Evolutionary conservation across 1,140 invertebrate species (phyloP), one percentile per base, ranked within the genome.

Genomic region (Sogatella furcifera): DNA sequence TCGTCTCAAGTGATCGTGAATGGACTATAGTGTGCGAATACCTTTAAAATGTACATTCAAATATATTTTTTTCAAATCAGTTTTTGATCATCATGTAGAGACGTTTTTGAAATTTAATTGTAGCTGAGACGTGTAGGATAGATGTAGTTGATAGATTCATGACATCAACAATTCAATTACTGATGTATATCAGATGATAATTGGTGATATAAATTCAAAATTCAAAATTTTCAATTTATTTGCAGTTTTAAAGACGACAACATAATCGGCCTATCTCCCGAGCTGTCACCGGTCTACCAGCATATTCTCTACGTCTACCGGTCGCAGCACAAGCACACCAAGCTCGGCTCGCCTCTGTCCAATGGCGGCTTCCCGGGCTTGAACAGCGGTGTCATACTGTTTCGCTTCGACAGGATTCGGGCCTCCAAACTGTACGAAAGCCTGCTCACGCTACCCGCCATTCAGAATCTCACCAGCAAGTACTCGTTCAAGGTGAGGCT

Each of bases 281-380:
- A 93, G 72, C 74, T 88, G 24, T 87, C 88, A 1, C 88, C 89
- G 1, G 89, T 92, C 0, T 93, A 92, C 70, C 76, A 84, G 14
- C 89, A 92, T 68, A 80, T 88, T 58, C 74, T 93, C 2, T 84
- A 85, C 61, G 67, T 77, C 9, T 92, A 89, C 70, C 76, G 86
- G 31, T 76, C 73, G 15, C 76, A 79, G 38, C 74, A 86, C 69
- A 80, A 80, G 1, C 73, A 77, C 11, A 85, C 85, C 4, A 70
- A 68, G 10, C 79, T 85, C 44, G 85, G 85, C 24, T 73, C 75
- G 44, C 78, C 81, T 49, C 17, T 67, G 63, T 54, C 14, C 57
- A 75, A 73, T 2, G 72, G 74, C 17, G 88, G 88, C 1, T 83
- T 85, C 64, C 82, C 87, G 22, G 90, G 90, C 0, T 85, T 87